Percentiles rank a stretch among this genome's conserved stretches.
Evolutionary conservation across 2,797 vertebrate genomes (phyloP).

Genomic region (Pteronotus mesoamericanus): DNA sequence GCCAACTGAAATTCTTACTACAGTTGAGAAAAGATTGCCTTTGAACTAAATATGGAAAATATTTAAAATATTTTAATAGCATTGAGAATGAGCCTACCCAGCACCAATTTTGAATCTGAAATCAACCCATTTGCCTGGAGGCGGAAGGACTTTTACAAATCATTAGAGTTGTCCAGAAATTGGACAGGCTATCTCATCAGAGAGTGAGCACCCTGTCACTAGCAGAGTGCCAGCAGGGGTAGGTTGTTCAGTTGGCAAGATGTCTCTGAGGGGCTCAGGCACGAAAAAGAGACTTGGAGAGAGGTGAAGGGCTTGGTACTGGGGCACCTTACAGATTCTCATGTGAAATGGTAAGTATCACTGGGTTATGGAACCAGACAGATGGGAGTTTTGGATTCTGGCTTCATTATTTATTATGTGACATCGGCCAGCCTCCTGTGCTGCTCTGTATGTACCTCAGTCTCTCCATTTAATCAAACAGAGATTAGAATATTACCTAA

Average conservation of each 20-base stretch:
- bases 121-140: neutral
- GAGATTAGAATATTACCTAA: neutral
- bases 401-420: neutral
- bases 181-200: neutral
- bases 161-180: neutral
- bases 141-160: neutral
- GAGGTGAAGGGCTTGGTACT: neutral
- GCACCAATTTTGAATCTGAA: neutral
- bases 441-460: no score
- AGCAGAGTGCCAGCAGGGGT: fast-evolving
- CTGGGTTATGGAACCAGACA: neutral
- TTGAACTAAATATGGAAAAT: neutral
- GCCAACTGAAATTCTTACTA: neutral
- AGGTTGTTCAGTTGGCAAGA: no score
- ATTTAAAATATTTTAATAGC: neutral
- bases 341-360: fast-evolving
- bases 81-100: neutral
- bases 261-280: neutral
- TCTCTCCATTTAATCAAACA: neutral
- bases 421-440: neutral
- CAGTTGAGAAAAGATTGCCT: neutral
- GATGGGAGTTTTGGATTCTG: neutral
- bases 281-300: neutral
- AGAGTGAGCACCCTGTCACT: fast-evolving
- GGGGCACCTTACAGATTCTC: neutral